A percentile compares a stretch with the other conserved stretches of the same genome.
These are phyloP conservation scores for Leptinotarsa defecta DNA, from an alignment of 1,140 invertebrate genomes.

Conservation along the genomic window DNA sequence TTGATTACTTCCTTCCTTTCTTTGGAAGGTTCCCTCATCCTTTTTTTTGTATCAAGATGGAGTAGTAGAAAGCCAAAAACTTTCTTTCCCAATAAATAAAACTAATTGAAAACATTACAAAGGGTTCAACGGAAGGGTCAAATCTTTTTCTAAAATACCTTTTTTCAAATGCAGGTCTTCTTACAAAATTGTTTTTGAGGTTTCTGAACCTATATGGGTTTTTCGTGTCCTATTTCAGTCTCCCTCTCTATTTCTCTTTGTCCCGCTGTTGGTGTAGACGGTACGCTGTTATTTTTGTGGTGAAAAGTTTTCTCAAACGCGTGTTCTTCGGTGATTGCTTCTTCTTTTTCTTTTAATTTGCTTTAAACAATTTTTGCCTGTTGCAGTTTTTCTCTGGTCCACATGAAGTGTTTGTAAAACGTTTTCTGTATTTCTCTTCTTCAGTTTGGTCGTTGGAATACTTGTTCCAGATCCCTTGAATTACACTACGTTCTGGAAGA, in stretches of 20 bases:
- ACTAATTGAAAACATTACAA: background rate
- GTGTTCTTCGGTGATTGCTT: slow-evolving; percentile 9
- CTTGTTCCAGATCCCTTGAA: background rate
- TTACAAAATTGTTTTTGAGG: background rate
- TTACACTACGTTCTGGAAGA: background rate
- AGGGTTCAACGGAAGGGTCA: background rate
- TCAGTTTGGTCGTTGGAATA: background rate
- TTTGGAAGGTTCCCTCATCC: too few species aligned
- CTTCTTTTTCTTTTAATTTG: background rate
- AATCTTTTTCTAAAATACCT: background rate
- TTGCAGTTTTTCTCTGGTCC: background rate
- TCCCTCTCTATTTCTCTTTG: background rate
- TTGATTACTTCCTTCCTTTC: too few species aligned
- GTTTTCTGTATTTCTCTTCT: background rate
- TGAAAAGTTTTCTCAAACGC: background rate
- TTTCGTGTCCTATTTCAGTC: background rate
- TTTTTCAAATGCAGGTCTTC: background rate
- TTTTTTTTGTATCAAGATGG: too few species aligned
- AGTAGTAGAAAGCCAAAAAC: too few species aligned
- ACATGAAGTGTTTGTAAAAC: slow-evolving; percentile 3
- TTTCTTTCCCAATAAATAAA: background rate
- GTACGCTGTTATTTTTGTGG: slow-evolving; percentile 3
- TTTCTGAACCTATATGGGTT: background rate
- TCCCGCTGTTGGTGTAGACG: background rate
- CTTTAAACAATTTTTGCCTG: background rate